Evolutionary conservation across 2,888 invertebrate genomes (phyloP).

Genomic region (Alviniconcha strummeri): DNA sequence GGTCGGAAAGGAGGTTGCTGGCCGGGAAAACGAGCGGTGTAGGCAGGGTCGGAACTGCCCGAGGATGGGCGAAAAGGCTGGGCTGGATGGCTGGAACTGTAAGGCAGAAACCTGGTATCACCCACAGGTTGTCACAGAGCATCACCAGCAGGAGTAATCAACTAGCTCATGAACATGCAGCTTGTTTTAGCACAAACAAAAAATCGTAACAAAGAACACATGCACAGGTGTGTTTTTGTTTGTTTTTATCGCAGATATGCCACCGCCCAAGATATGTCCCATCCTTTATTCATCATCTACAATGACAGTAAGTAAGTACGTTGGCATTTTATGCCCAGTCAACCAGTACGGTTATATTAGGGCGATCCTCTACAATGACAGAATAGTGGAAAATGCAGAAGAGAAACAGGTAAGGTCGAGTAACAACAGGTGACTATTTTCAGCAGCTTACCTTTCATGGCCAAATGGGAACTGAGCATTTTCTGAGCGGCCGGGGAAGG

Average conservation of each 20-base stretch:
- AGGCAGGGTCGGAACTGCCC: slow-evolving; percentile 17
- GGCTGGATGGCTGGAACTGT: slow-evolving; percentile 40
- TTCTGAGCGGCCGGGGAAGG: slow-evolving; percentile 34
- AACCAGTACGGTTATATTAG: too few relatives aligned
- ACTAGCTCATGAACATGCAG: too few relatives aligned
- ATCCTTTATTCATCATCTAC: too few relatives aligned
- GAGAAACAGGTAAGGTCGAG: not conserved
- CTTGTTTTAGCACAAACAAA: not conserved
- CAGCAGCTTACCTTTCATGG: slow-evolving; percentile 56
- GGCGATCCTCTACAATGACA: too few relatives aligned
- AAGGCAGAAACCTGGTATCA: slow-evolving; percentile 46
- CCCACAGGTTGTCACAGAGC: not conserved
- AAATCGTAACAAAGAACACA: not conserved
- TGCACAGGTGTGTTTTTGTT: too few relatives aligned
- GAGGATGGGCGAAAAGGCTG: slow-evolving; percentile 41
- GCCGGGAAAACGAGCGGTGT: slow-evolving; percentile 30
- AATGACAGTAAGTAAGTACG: too few relatives aligned
- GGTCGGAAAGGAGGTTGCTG: slow-evolving; percentile 21
- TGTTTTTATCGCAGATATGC: too few relatives aligned
- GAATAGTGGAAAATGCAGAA: not conserved
- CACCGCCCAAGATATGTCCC: too few relatives aligned
- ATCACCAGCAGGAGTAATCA: not conserved
- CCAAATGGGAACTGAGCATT: slow-evolving; percentile 58
- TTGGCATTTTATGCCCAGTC: too few relatives aligned
- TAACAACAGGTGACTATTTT: not conserved